A percentile compares a stretch with the other conserved stretches of the same genome.
These are phyloP conservation scores for Oncorhynchus gorbuscha DNA, from an alignment of 2,113 vertebrate genomes.

Conservation along the genomic window DNA sequence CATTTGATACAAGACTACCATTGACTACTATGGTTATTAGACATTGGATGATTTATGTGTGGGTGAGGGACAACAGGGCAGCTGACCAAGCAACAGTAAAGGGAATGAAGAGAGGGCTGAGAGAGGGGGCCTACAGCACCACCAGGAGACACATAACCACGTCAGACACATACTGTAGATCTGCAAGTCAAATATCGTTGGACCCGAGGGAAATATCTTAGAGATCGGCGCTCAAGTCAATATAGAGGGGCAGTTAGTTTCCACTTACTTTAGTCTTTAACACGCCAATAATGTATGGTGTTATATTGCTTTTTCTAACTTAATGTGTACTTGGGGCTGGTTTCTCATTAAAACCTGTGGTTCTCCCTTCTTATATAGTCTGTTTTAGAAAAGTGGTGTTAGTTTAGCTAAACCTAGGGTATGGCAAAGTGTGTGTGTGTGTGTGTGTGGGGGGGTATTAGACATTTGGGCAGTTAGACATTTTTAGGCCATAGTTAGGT, in stretches of 20 bases:
- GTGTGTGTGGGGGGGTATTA: neutral
- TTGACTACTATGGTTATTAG: conserved; percentile 36
- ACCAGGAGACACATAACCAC: conserved; percentile 58
- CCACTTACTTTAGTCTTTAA: conserved; percentile 1
- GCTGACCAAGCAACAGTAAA: conserved; percentile 60
- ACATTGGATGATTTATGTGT: conserved; percentile 51
- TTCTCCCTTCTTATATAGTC: conserved; percentile 3
- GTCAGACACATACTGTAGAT: conserved; percentile 42
- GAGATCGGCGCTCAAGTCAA: conserved; percentile 25
- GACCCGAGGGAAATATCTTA: conserved; percentile 38
- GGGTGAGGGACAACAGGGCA: conserved; percentile 49
- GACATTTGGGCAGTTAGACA: no score
- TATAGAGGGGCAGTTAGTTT: conserved; percentile 25
- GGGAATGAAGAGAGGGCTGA: conserved; percentile 42
- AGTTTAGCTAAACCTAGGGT: neutral
- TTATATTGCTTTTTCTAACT: neutral
- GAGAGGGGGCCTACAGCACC: conserved; percentile 29
- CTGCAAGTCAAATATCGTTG: conserved; percentile 25
- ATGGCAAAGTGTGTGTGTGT: neutral
- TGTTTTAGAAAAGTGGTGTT: neutral
- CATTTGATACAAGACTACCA: conserved; percentile 36
- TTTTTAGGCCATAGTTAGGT: no score
- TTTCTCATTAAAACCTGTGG: conserved; percentile 26
- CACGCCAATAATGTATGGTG: neutral
- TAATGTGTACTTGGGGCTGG: neutral